Conservation (phyloP, 2,797 vertebrate genomes). For the Chromis chromis region DNA sequence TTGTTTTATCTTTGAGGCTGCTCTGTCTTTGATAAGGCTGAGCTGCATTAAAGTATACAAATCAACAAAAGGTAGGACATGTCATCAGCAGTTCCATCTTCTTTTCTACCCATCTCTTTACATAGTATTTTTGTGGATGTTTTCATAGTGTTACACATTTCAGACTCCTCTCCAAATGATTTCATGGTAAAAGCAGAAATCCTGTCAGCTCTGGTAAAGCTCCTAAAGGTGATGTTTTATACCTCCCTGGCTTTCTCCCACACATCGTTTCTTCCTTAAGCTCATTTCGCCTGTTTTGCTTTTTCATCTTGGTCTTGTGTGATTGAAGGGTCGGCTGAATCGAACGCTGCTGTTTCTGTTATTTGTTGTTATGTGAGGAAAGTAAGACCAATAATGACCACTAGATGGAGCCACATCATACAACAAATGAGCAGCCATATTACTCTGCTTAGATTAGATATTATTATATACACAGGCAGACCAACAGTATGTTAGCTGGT, state of each 20-base stretch:
- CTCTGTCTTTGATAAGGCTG: conserved; percentile 4
- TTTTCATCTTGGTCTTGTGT: neutral
- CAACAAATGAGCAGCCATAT: conserved; percentile 23
- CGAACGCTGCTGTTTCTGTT: neutral
- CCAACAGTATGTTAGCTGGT: neutral
- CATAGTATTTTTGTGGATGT: neutral
- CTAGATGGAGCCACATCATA: conserved; percentile 62
- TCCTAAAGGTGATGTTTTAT: conserved; percentile 11
- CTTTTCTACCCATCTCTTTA: neutral
- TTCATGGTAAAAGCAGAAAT: conserved; percentile 40
- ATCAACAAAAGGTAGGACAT: neutral
- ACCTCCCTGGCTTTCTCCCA: neutral
- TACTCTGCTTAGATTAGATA: conserved; percentile 1
- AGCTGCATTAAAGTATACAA: neutral
- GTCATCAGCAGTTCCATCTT: neutral
- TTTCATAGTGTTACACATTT: conserved; percentile 24
- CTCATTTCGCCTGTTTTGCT: neutral
- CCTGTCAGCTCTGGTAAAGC: conserved; percentile 14
- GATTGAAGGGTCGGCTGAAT: neutral
- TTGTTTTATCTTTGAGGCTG: conserved; percentile 8
- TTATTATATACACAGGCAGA: neutral
- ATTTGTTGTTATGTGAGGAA: neutral
- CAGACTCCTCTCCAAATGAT: conserved; percentile 18
- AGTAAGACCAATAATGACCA: conserved; percentile 31
- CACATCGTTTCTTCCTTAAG: neutral